Evolutionary conservation across 2,888 invertebrate genomes (phyloP).

Genomic region (Yponomeuta sedellus): DNA sequence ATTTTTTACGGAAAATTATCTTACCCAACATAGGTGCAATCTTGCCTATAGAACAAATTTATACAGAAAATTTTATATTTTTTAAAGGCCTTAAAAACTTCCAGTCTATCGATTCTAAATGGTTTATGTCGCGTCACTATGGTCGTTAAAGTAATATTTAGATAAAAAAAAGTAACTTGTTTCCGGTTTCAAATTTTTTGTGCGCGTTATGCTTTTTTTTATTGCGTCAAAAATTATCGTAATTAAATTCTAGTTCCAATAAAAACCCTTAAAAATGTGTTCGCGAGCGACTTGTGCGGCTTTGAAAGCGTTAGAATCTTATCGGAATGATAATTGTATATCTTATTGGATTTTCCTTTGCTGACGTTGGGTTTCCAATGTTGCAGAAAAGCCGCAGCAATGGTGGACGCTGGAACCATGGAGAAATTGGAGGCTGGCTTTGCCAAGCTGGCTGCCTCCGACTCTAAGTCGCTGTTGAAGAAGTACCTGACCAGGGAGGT

Average conservation of each 20-base stretch:
- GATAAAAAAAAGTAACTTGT: slow-evolving; percentile 20
- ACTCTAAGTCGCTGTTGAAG: slow-evolving; percentile 97
- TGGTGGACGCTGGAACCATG: slow-evolving; percentile 94
- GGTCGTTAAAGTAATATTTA: neutral
- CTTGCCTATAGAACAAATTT: too few species aligned
- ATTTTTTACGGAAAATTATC: neutral
- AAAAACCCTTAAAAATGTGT: slow-evolving; percentile 47
- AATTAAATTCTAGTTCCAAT: slow-evolving; percentile 13
- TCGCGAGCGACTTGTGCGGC: slow-evolving; percentile 69
- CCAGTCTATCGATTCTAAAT: neutral
- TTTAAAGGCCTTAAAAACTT: too few species aligned
- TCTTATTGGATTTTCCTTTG: slow-evolving; percentile 10
- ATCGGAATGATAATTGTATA: neutral
- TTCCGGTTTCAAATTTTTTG: slow-evolving; percentile 16
- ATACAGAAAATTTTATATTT: too few species aligned
- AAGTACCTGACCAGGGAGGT: slow-evolving; percentile 94
- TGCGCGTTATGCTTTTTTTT: neutral
- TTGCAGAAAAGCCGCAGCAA: slow-evolving; percentile 84
- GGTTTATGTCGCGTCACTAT: neutral
- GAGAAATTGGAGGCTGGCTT: slow-evolving; percentile 95
- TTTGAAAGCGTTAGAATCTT: slow-evolving; percentile 60
- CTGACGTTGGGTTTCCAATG: neutral
- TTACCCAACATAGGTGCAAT: neutral
- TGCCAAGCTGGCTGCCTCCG: slow-evolving; percentile 89
- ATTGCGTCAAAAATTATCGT: neutral